phyloP scores from a whole-genome alignment of 2,797 vertebrate genomes.

The Lerista edwardsae region DNA sequence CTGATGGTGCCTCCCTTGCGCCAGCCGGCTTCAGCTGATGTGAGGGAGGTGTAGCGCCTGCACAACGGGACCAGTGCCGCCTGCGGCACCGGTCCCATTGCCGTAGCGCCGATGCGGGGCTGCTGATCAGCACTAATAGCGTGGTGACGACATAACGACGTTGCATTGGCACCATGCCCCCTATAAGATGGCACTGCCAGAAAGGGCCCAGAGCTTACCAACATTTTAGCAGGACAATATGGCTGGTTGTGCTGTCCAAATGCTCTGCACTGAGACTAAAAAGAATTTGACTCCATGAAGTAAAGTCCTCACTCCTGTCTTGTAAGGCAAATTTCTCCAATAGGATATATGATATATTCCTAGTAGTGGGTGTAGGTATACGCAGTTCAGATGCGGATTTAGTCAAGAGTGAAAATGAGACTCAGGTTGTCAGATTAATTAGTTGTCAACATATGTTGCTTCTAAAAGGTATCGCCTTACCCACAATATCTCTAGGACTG shows the following conservation, averaged over 20 bases:
- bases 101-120: no score
- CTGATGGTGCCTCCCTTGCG: no score
- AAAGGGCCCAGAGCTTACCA: background rate
- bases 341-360: background rate
- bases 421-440: constrained; percentile 34
- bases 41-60: no score
- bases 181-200: no score
- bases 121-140: no score
- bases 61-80: no score
- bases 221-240: background rate
- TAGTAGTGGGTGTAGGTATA: background rate
- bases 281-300: background rate
- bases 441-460: constrained; percentile 33
- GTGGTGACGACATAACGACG: no score
- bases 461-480: constrained; percentile 32
- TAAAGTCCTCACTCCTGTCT: background rate
- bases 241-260: background rate
- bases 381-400: constrained; percentile 25
- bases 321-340: background rate
- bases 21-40: no score
- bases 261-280: background rate
- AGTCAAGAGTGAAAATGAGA: constrained; percentile 33
- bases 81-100: no score
- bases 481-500: constrained; percentile 23
- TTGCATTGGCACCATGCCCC: no score